Conservation (phyloP, 2,888 invertebrate genomes). For the Tillus elongatus region DNA sequence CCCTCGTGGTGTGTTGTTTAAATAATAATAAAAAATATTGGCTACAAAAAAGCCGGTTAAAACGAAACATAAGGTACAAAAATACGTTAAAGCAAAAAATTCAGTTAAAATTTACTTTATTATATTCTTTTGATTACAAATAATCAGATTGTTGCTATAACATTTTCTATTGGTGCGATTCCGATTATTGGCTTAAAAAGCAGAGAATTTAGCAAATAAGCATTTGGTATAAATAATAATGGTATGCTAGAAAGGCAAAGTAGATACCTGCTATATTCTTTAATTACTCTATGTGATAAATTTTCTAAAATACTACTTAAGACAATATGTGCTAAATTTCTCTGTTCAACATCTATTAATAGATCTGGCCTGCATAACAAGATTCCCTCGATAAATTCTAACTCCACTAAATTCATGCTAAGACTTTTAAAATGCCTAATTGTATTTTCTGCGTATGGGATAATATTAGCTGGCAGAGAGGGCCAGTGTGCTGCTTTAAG, state of each 20-base stretch:
- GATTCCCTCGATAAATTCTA: constrained; percentile 34
- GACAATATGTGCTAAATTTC: constrained; percentile 21
- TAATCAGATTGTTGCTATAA: constrained; percentile 42
- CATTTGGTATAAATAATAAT: constrained; percentile 31
- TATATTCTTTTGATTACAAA: too few relatives aligned
- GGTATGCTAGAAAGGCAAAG: constrained; percentile 28
- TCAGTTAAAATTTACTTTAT: too few relatives aligned
- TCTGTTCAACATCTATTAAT: constrained; percentile 28
- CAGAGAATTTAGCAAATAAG: constrained; percentile 29
- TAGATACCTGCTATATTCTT: constrained; percentile 14
- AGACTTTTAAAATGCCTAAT: constrained; percentile 25
- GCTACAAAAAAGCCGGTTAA: too few relatives aligned
- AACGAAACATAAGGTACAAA: too few relatives aligned
- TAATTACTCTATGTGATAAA: not conserved
- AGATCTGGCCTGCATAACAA: constrained; percentile 35
- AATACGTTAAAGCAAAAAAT: too few relatives aligned
- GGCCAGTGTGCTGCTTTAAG: constrained; percentile 52
- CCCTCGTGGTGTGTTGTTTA: too few relatives aligned
- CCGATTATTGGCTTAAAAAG: constrained; percentile 41
- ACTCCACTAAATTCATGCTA: constrained; percentile 27
- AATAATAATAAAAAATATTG: too few relatives aligned
- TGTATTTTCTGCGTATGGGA: constrained; percentile 30
- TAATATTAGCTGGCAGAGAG: constrained; percentile 38
- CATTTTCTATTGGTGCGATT: constrained; percentile 37
- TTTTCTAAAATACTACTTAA: constrained; percentile 24